Evolutionary conservation across 2,113 vertebrate genomes (phyloP).

Genomic region (Siphamia tubifer): DNA sequence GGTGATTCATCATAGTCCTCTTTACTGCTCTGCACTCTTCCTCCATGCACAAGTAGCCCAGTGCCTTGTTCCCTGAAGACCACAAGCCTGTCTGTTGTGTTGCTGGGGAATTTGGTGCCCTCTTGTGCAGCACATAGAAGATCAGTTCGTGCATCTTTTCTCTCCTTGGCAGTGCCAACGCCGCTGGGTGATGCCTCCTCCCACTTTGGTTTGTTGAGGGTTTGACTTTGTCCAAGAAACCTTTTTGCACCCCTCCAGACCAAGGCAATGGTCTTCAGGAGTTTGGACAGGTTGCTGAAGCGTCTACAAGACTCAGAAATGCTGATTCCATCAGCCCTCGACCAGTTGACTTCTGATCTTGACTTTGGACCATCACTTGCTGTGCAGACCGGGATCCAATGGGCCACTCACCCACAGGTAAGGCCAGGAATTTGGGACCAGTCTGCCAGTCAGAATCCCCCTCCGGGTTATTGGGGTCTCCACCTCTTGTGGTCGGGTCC

Average conservation of each 20-base stretch:
- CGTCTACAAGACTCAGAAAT: not conserved
- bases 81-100: too few species aligned
- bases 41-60: constrained; percentile 22
- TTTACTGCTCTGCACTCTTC: constrained; percentile 9
- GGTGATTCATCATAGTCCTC: not conserved
- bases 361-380: too few species aligned
- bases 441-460: not conserved
- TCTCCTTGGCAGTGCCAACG: too few species aligned
- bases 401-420: not conserved
- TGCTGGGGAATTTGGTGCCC: not conserved
- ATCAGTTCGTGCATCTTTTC: too few species aligned
- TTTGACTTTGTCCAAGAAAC: too few species aligned
- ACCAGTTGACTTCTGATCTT: too few species aligned
- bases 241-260: not conserved
- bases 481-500: constrained; percentile 1
- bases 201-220: too few species aligned
- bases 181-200: too few species aligned
- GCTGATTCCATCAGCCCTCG: too few species aligned
- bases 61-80: not conserved
- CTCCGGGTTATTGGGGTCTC: not conserved
- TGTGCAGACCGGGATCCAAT: not conserved
- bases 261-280: not conserved
- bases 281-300: not conserved
- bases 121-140: constrained; percentile 16
- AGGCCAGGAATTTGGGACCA: not conserved